Base-by-base conservation (phyloP, 2,888 invertebrate genomes). In the Shargacucullia verbasci region DNA sequence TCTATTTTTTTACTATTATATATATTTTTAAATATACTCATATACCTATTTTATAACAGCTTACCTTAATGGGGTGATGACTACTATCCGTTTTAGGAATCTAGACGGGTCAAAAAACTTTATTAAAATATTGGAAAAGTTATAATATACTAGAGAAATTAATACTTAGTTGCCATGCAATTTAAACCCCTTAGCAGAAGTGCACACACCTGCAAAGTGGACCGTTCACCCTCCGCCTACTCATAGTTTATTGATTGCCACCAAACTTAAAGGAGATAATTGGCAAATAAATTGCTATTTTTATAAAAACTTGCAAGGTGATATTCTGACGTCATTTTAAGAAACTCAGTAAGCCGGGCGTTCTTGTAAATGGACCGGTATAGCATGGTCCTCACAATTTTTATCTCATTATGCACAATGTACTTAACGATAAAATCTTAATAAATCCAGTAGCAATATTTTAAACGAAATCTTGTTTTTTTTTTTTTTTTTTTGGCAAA, bases 41-140 rank as follows among this genome's bases (percentile, higher is more conserved):
- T 39, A 54, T 38, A n/a, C n/a, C n/a, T n/a, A 60, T 55, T 68
- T 54, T 40, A 55, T 43, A 41, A 47, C n/a, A 29, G 13, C 46
- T 41, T 14, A 14, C 76, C 62, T 15, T 55, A 63, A 71, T 33
- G 33, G 41, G 49, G 38, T 62, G 62, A 68, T 39, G 56, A 58
- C 41, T 47, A 41, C 56, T 39, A 27, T 35, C 66, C 56, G 41
- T 50, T 69, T 74, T 58, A 41, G 58, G 55, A 47, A 50, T 43
- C 44, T 31, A 33, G 46, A 59, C 27, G 34, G 78, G 63, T 69
- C 78, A 70, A 70, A 49, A 62, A 65, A 59, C 66, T 62, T 40
- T 25, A 57, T 57, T 59, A 57, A 34, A 69, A 67, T 55, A 29
- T n/a, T 45, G 44, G 52, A 44, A 54, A 67, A 47, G n/a, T 64